Base-by-base conservation (phyloP, 2,113 vertebrate species). In the Triplophysa tibetana region DNA sequence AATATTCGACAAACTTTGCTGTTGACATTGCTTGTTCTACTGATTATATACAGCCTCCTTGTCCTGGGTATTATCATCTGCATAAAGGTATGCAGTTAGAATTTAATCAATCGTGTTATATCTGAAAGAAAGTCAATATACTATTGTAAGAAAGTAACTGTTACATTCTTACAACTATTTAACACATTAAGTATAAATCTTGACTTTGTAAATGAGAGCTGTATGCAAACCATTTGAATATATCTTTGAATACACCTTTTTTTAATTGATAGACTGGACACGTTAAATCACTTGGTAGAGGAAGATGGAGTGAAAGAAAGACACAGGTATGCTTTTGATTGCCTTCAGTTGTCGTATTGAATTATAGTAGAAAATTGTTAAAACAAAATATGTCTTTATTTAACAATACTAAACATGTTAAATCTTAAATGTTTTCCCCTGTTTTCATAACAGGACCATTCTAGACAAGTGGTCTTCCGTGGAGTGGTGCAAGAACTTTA, bases 401-500 rank as follows among this genome's bases (percentile, higher is more conserved):
- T 50, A 2, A 45, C 43, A 45, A 45, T 45, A 12, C 43, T 45
- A 11, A 45, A 45, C 11, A 2, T 23, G n/a, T 69, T 48, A 10
- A 52, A 6, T 52, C 13, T 52, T 17, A 52, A 16, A 52, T 52
- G 50, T 1, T 74, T 9, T 24, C 78, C 7, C 78, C 63, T 23
- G n/a, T 26, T 1, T 87, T 17, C 61, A 70, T 64, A 87, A 73
- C 38, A 5, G 21, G 24, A 70, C 26, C 64, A 45, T 10, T 52
- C 62, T 7, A 79, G 6, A 23, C 77, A 33, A 19, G 43, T 50
- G 11, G 2, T 67, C 2, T 87, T 87, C 16, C 62, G 60, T 14
- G 81, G 65, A 43, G 86, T 87, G 48, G 78, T 85, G 64, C 83
- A 83, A 77, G 85, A 87, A 50, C 29, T 87, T 14, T 63, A 65